These are phyloP conservation scores for Passer montanus DNA, from an alignment of 2,113 vertebrate species.

Conservation along the genomic window DNA sequence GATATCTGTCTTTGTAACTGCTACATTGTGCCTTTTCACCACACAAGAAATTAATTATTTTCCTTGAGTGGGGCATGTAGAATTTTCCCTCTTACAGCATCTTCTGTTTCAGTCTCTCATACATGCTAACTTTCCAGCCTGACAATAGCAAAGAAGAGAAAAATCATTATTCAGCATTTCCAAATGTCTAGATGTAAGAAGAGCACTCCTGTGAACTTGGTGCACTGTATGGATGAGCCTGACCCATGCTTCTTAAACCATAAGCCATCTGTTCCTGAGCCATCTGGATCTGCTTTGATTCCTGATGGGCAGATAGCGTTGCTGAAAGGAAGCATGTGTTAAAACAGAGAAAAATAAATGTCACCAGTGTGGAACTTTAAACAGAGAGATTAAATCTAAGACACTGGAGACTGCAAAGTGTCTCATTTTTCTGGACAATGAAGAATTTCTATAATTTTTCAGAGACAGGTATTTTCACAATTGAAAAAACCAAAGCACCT, in stretches of 20 bases:
- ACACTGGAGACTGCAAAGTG: background rate
- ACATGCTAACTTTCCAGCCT: background rate
- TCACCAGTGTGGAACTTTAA: background rate
- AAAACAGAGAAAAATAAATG: conserved; percentile 44
- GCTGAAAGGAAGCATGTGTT: conserved; percentile 41
- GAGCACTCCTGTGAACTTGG: background rate
- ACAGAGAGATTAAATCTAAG: background rate
- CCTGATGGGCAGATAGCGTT: conserved; percentile 14
- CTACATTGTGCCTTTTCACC: background rate
- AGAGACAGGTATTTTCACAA: background rate
- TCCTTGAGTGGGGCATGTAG: background rate
- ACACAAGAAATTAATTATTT: background rate
- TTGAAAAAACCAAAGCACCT: background rate
- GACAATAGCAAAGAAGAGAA: background rate
- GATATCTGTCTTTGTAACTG: background rate
- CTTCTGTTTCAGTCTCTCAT: conserved; percentile 1
- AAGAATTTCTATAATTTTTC: background rate
- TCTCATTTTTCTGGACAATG: background rate
- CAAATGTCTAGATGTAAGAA: background rate
- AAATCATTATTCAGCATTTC: background rate
- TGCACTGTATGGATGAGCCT: background rate
- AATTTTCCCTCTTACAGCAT: background rate
- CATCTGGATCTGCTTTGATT: conserved; percentile 51
- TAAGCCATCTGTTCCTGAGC: conserved; percentile 50
- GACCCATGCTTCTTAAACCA: conserved; percentile 9